These are phyloP conservation scores for Euphydryas editha DNA, from an alignment of 2,888 invertebrate species.

Conservation along the genomic window DNA sequence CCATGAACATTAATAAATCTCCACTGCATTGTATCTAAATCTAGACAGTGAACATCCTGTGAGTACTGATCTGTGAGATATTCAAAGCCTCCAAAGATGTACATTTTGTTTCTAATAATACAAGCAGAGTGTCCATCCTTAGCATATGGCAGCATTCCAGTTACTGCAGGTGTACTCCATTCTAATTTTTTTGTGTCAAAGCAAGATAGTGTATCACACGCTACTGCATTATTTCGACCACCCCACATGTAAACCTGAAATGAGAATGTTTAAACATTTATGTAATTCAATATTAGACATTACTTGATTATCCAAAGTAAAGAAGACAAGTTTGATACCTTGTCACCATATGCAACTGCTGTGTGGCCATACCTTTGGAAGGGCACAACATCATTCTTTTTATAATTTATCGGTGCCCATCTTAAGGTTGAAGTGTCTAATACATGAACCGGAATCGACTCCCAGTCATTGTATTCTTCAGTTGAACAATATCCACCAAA, in stretches of 20 bases:
- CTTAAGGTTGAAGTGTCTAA: slow-evolving; percentile 88
- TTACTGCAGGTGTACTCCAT: slow-evolving; percentile 87
- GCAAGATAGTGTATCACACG: slow-evolving; percentile 91
- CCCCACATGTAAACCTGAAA: slow-evolving; percentile 93
- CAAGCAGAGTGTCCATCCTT: slow-evolving; percentile 97
- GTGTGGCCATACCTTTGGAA: slow-evolving; percentile 97
- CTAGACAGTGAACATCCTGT: slow-evolving; percentile 89
- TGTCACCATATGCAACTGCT: slow-evolving; percentile 90
- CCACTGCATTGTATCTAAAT: slow-evolving; percentile 90
- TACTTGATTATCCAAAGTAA: background rate
- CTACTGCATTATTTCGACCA: slow-evolving; percentile 92
- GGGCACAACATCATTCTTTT: slow-evolving; percentile 83
- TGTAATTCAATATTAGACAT: background rate
- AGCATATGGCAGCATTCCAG: slow-evolving; percentile 89
- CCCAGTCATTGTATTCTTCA: slow-evolving; percentile 89
- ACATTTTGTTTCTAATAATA: slow-evolving; percentile 90
- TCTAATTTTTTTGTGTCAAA: slow-evolving; percentile 89
- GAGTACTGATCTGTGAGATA: slow-evolving; percentile 92
- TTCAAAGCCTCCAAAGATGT: slow-evolving; percentile 96
- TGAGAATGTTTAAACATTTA: slow-evolving; percentile 9
- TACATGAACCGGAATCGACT: slow-evolving; percentile 94
- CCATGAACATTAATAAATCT: slow-evolving; percentile 85
- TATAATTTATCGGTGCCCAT: slow-evolving; percentile 83
- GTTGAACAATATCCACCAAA: slow-evolving; percentile 97
- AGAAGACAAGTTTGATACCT: slow-evolving; percentile 61